Conservation (phyloP, 1,140 invertebrate genomes). For the Drosophila triauraria region DNA sequence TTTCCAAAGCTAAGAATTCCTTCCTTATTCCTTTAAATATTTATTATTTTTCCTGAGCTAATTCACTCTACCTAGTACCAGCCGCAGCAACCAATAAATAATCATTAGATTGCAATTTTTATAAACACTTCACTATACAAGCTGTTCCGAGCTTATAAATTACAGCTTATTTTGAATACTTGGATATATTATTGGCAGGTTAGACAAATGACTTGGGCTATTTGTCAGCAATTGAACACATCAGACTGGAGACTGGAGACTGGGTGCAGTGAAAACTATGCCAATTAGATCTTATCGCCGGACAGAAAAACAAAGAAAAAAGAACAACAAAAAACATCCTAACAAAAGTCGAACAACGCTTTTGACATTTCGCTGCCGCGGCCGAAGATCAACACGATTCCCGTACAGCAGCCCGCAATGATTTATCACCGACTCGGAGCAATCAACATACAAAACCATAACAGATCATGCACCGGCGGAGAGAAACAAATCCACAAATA, state of each 20-base stretch:
- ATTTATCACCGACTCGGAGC: conserved; percentile 63
- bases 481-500: conserved; percentile 51
- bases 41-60: neutral
- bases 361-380: conserved; percentile 52
- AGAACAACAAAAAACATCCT: conserved; percentile 12
- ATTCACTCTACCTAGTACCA: neutral
- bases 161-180: neutral
- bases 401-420: conserved; percentile 57
- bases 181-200: conserved; percentile 27
- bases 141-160: neutral
- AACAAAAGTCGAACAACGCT: conserved; percentile 45
- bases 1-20: neutral
- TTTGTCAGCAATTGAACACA: conserved; percentile 51
- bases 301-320: conserved; percentile 28
- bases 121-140: too few species aligned
- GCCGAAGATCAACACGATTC: conserved; percentile 64
- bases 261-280: conserved; percentile 53
- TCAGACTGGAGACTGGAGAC: conserved; percentile 16
- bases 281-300: conserved; percentile 47
- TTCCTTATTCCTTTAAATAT: too few species aligned
- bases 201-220: conserved; percentile 33
- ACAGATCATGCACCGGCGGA: conserved; percentile 55
- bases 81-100: neutral
- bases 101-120: neutral
- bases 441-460: conserved; percentile 69